Evolutionary conservation across 2,888 invertebrate genomes (phyloP).

Genomic region (Petrolisthes manimaculis): DNA sequence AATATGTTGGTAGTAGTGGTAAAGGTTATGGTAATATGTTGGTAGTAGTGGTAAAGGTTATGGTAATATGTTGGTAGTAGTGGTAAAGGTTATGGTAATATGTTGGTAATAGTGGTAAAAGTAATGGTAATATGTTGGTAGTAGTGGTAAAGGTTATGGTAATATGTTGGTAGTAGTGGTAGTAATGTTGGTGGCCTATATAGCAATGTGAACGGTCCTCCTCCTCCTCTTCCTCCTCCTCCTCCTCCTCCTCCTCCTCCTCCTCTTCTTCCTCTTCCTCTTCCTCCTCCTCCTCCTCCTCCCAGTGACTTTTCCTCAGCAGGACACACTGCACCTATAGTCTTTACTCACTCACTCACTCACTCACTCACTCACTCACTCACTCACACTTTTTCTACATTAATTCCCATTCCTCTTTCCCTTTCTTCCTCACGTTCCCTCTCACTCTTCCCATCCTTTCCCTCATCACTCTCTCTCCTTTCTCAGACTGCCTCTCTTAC

Average conservation of each 20-base stretch:
- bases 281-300: not conserved
- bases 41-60: too few relatives aligned
- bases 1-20: too few relatives aligned
- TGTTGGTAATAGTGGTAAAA: not conserved
- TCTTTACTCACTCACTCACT: too few relatives aligned
- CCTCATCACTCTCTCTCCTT: not conserved
- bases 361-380: too few relatives aligned
- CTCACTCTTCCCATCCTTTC: not conserved
- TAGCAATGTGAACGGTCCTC: not conserved
- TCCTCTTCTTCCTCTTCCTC: not conserved
- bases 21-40: too few relatives aligned
- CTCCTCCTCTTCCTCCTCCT: not conserved
- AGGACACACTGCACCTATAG: not conserved
- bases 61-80: not conserved
- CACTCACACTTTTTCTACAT: too few relatives aligned
- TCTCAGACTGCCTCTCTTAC: too few relatives aligned
- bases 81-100: not conserved
- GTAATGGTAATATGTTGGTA: not conserved
- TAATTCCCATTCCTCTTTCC: not conserved
- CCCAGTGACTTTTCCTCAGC: not conserved
- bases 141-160: too few relatives aligned
- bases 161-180: too few relatives aligned
- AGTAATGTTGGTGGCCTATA: not conserved
- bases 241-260: not conserved
- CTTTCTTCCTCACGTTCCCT: not conserved